Base-by-base conservation (phyloP, 2,888 invertebrate genomes). In the Lymantria dispar region DNA sequence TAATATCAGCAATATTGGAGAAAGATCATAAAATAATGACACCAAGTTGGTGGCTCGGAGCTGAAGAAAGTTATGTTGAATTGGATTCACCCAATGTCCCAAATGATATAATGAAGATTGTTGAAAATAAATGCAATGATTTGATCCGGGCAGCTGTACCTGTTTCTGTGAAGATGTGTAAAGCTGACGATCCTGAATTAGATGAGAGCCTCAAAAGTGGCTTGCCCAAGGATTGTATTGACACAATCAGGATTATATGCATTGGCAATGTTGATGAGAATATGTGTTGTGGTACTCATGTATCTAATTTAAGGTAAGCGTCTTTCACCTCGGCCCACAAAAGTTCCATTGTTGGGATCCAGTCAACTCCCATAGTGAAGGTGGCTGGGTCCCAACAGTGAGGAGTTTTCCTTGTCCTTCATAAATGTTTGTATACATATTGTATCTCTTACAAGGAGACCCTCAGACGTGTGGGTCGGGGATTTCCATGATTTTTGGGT, bases 251-350 rank as follows among this genome's bases (percentile, higher is more conserved):
- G 47, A 94, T 97, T 2, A 93, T 98, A 36, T 92, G 93, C 47
- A 97, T 97, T 52, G 94, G 94, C 36, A 94, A 94, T 14, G 83
- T 97, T 43, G 97, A 97, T 62, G 93, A 94, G 53, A 96, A 96
- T 70, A 94, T 97, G 93, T 98, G 97, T 75, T 97, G 97, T 81
- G 97, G 97, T 0, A 97, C 97, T 0, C 97, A 97, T 75, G 96
- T 97, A 0, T 90, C 92, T 5, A 96, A 95, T 79, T 85, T 97
- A 31, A 93, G 94, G 91, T 91, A 62, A 33, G 10, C 22, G n/a
- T n/a, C n/a, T n/a, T n/a, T n/a, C n/a, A n/a, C n/a, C n/a, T n/a
- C n/a, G n/a, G n/a, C n/a, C n/a, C n/a, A n/a, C n/a, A n/a, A n/a
- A n/a, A n/a, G n/a, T n/a, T n/a, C n/a, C n/a, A n/a, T n/a, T n/a